A percentile compares a stretch with the other conserved stretches of the same genome.
Conservation (phyloP, 1,140 invertebrate genomes). For the Caenorhabditis latens region DNA sequence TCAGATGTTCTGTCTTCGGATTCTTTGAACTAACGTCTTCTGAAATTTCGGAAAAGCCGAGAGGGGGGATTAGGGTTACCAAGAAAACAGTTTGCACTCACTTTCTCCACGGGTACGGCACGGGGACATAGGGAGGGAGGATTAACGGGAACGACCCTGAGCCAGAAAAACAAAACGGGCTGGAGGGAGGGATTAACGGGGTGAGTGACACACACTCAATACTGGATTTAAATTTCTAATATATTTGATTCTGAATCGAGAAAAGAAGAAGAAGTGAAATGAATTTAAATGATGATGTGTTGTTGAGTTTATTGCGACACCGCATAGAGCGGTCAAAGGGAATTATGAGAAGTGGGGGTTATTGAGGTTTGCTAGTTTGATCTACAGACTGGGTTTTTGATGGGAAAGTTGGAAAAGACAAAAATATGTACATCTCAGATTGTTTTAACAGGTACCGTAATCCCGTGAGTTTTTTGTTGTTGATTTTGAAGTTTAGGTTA, state of each 20-base stretch:
- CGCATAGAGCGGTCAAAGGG: background rate
- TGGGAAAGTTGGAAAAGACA: too few relatives aligned
- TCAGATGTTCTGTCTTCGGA: background rate
- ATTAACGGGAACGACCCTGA: constrained; percentile 27
- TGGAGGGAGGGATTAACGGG: background rate
- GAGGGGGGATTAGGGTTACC: background rate
- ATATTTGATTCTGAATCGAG: background rate
- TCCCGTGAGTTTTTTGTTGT: too few relatives aligned
- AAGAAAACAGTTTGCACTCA: constrained; percentile 32
- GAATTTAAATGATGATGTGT: too few relatives aligned
- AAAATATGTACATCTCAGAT: too few relatives aligned
- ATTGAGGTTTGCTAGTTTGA: background rate
- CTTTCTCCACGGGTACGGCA: background rate
- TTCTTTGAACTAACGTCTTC: background rate
- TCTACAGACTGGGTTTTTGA: background rate
- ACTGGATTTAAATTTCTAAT: background rate
- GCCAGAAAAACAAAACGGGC: constrained; percentile 32
- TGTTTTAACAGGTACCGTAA: background rate
- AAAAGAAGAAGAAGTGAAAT: too few relatives aligned
- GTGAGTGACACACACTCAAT: background rate
- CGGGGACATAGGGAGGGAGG: background rate
- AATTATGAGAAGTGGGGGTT: background rate
- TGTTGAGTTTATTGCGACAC: too few relatives aligned
- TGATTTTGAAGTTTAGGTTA: too few relatives aligned
- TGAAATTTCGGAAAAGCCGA: background rate